phyloP scores from a whole-genome alignment of 30 jellyfish, hydroid and myxozoan species.

The Turritopsis dohrnii region DNA sequence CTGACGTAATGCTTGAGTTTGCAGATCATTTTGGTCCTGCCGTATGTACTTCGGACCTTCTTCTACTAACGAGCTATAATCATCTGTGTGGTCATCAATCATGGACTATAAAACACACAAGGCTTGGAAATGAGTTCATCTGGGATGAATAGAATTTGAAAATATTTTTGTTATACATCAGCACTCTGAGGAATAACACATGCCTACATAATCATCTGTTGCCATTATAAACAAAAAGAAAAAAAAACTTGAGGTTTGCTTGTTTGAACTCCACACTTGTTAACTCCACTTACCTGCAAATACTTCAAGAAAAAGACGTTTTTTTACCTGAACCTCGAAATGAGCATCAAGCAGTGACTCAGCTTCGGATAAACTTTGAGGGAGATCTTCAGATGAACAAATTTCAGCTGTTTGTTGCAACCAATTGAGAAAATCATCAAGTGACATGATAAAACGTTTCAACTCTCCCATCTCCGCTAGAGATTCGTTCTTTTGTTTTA shows the following conservation, averaged over 20 bases:
- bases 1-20: slow-evolving; percentile 90
- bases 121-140: no score
- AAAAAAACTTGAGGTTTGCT: no score
- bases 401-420: slow-evolving; percentile 65
- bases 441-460: slow-evolving; percentile 80
- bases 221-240: no score
- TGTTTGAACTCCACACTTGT: neutral
- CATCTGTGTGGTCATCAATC: slow-evolving; percentile 84
- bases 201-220: no score
- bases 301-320: neutral
- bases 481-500: slow-evolving; percentile 67
- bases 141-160: no score
- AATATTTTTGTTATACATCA: no score
- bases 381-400: slow-evolving; percentile 93
- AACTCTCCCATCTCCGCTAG: slow-evolving; percentile 93
- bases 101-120: slow-evolving; percentile 45
- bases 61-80: slow-evolving; percentile 53
- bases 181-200: no score
- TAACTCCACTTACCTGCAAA: neutral
- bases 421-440: slow-evolving; percentile 87
- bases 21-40: slow-evolving; percentile 86
- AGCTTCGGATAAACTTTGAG: slow-evolving; percentile 91
- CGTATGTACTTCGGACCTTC: slow-evolving; percentile 94
- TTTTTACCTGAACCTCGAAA: slow-evolving; percentile 67
- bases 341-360: slow-evolving; percentile 85